phyloP scores from a whole-genome alignment of 2,888 invertebrate species.

The Pardosa pseudoannulata region DNA sequence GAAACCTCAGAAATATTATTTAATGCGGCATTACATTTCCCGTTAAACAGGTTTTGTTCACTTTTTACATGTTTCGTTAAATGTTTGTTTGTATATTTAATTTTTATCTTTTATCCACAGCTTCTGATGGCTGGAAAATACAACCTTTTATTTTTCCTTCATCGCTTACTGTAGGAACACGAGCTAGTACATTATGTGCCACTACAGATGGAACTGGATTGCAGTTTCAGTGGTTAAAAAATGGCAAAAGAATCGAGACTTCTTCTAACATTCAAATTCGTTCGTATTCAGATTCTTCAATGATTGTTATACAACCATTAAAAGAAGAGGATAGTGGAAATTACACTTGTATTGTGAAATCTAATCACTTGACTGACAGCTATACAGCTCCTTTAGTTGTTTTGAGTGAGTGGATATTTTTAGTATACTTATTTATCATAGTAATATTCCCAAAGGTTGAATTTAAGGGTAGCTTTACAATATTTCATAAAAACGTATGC shows the following conservation, averaged over 20 bases:
- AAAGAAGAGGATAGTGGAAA: conserved; percentile 61
- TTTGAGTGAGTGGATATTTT: conserved; percentile 56
- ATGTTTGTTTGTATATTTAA: too few species aligned
- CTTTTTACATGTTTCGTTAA: too few species aligned
- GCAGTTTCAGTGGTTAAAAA: conserved; percentile 59
- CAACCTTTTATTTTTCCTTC: conserved; percentile 60
- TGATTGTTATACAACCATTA: conserved; percentile 48
- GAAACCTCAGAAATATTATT: too few species aligned
- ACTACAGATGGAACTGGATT: conserved; percentile 45
- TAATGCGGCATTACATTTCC: too few species aligned
- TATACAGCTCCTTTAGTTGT: conserved; percentile 32
- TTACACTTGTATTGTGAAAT: conserved; percentile 60
- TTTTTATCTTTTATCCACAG: too few species aligned
- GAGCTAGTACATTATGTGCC: conserved; percentile 41
- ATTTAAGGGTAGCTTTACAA: too few species aligned
- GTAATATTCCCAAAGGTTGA: too few species aligned
- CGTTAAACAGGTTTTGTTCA: too few species aligned
- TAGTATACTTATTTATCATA: too few species aligned
- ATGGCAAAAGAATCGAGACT: conserved; percentile 26
- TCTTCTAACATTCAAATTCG: conserved; percentile 34
- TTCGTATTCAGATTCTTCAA: conserved; percentile 42
- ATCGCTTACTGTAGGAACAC: conserved; percentile 28
- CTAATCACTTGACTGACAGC: conserved; percentile 39
- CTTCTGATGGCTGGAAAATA: conserved; percentile 44
- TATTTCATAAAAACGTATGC: too few species aligned